A percentile compares a stretch with the other conserved stretches of the same genome.
These are phyloP conservation scores for Ptiloglossa arizonensis DNA, from an alignment of 1,140 invertebrate species.

Conservation along the genomic window DNA sequence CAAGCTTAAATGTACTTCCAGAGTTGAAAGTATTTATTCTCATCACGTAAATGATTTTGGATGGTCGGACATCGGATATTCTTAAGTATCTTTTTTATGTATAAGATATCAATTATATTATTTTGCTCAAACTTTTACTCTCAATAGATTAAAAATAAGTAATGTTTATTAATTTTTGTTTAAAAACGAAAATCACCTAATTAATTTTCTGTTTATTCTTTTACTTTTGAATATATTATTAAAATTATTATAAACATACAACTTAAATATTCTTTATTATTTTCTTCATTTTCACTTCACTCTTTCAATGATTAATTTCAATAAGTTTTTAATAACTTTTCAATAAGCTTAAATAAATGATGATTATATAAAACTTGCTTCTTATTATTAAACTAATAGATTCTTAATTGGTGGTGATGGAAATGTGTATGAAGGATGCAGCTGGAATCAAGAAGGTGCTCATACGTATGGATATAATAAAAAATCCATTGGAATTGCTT, in stretches of 20 bases:
- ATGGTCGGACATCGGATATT: slow-evolving; percentile 85
- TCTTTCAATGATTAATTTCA: background rate
- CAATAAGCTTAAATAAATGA: background rate
- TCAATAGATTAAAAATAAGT: too few species aligned
- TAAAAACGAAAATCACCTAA: too few species aligned
- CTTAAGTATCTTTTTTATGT: slow-evolving; percentile 78
- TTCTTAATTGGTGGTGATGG: slow-evolving; percentile 88
- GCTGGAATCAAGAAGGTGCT: slow-evolving; percentile 88
- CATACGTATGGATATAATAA: slow-evolving; percentile 84
- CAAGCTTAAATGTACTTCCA: slow-evolving; percentile 77
- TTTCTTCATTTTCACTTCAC: background rate
- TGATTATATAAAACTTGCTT: background rate
- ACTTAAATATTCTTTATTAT: too few species aligned
- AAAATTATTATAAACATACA: too few species aligned
- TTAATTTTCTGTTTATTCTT: too few species aligned
- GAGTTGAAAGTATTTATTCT: slow-evolving; percentile 82
- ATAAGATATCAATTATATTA: background rate
- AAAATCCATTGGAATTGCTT: slow-evolving; percentile 77
- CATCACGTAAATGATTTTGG: slow-evolving; percentile 83
- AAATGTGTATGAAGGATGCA: slow-evolving; percentile 88
- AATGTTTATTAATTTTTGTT: too few species aligned
- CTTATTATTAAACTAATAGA: slow-evolving; percentile 33
- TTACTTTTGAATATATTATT: too few species aligned
- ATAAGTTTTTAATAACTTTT: too few species aligned
- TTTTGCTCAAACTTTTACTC: too few species aligned